Evolutionary conservation across 2,113 vertebrate genomes (phyloP), one percentile per base, ranked within the genome.

Genomic region (Ellobius talpinus): DNA sequence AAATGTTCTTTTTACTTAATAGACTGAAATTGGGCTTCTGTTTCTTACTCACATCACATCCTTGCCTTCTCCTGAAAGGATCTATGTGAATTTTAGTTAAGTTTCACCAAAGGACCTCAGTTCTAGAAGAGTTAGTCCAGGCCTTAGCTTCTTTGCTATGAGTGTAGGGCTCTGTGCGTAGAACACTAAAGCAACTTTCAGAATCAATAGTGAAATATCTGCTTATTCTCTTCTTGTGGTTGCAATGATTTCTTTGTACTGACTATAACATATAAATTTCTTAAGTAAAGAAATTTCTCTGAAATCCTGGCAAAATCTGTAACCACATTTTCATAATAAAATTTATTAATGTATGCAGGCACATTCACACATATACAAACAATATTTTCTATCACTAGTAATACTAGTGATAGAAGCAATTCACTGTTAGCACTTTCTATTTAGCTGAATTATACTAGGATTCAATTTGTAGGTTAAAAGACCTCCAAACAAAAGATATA

Each of bases 391-490:
- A 45, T 65, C 31, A 31, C 21, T 47, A 47, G 47, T 47, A 47
- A 89, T 68, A 87, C 76, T 70, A 85, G 1, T 47, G 47, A 47
- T 47, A 47, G 47, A 47, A 47, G 88, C 86, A 94, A 88, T 63
- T 91, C 39, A 55, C 68, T 42, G 23, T 42, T 36, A 3, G 33
- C 78, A 2, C 12, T 93, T 93, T 74, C 17, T 92, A 36, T 90
- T 92, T 88, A 50, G 63, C 74, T 36, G 39, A 89, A 93, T 79
- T 9, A 7, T 70, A 58, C 13, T 24, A 45, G 63, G 5, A 66
- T 90, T 96, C 84, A 36, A 42, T 91, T 86, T 93, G 21, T 90
- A 50, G 42, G 76, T 73, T 95, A 93, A 89, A 90, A n/a, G 91
- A 70, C 4, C 9, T 87, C 12, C 66, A 58, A 95, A 86, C 66